Evolutionary conservation across 2,888 invertebrate genomes (phyloP).

Genomic region (Gibbula magus): DNA sequence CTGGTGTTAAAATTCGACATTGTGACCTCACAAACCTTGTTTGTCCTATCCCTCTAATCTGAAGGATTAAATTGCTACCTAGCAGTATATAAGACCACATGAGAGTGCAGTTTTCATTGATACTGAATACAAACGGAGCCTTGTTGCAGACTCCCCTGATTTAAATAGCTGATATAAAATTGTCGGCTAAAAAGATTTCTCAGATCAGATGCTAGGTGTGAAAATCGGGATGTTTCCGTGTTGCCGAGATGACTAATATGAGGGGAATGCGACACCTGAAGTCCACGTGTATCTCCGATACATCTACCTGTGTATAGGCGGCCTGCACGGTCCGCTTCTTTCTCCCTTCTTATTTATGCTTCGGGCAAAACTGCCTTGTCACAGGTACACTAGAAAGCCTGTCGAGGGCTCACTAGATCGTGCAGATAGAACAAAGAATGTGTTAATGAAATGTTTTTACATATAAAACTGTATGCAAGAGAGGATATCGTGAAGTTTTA

Average conservation of each 20-base stretch:
- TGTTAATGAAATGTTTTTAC: no score
- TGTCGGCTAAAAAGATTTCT: no score
- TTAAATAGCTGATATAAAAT: no score
- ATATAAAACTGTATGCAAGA: no score
- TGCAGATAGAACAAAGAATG: neutral
- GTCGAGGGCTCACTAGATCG: neutral
- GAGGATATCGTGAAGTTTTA: no score
- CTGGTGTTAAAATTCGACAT: neutral
- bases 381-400: neutral
- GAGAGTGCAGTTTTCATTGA: constrained; percentile 8
- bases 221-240: constrained; percentile 1
- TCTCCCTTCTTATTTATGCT: neutral
- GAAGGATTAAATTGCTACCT: neutral
- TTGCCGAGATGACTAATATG: neutral
- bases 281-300: neutral
- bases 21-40: neutral
- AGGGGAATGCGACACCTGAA: neutral
- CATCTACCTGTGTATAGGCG: neutral
- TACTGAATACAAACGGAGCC: neutral
- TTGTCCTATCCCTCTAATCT: neutral
- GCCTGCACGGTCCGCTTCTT: neutral
- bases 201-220: neutral
- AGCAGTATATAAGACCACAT: neutral
- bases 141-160: neutral
- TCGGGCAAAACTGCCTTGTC: neutral